Evolutionary conservation across 2,797 vertebrate species (phyloP).

Genomic region (Cacajao melanocephalus): DNA sequence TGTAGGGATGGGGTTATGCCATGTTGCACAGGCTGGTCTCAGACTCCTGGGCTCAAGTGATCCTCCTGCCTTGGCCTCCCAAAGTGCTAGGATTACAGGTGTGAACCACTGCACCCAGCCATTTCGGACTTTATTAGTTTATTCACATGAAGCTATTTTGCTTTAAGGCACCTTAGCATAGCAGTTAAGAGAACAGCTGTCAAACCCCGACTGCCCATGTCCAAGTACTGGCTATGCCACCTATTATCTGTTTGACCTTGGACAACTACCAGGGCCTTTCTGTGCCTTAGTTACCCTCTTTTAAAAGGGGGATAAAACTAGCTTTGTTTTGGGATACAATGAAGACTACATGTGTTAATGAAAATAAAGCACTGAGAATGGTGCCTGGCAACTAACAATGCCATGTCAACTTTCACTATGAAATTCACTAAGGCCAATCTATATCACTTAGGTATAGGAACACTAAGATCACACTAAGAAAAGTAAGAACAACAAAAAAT

Average conservation of each 20-base stretch:
- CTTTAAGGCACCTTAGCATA: background rate
- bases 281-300: background rate
- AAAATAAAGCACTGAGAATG: background rate
- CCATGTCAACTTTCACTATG: background rate
- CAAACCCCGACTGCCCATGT: background rate
- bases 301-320: background rate
- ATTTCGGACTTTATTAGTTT: background rate
- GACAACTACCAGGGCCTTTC: background rate
- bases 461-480: background rate
- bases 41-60: too few relatives aligned
- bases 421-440: background rate
- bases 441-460: background rate
- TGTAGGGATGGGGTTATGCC: too few relatives aligned
- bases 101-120: too few relatives aligned
- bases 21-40: too few relatives aligned
- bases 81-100: too few relatives aligned
- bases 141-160: background rate
- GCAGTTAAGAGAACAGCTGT: background rate
- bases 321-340: background rate
- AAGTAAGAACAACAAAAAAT: background rate
- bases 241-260: background rate
- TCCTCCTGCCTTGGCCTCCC: too few relatives aligned
- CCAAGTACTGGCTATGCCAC: background rate
- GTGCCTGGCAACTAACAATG: background rate
- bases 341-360: background rate